Evolutionary conservation across 1,140 invertebrate species (phyloP), one percentile per base, ranked within the genome.

Genomic region (Pteromalus puparum): DNA sequence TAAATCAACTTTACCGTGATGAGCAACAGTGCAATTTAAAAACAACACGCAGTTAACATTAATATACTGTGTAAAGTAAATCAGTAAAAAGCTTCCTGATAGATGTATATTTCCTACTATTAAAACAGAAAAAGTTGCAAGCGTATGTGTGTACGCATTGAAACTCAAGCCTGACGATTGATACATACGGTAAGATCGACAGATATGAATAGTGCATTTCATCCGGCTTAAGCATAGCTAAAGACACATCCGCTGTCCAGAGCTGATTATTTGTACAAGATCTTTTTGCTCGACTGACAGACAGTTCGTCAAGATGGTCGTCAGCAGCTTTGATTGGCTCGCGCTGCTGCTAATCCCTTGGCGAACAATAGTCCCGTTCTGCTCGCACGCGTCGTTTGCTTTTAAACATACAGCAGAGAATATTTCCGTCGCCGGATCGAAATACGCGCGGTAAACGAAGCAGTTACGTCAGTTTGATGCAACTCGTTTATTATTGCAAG

Each of bases 261-360:
- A 61, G 5, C 21, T 68, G 82, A 83, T 83, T 83, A 83, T 83
- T 83, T 83, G 42, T 21, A 24, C 38, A 78, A 83, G 82, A 65
- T 42, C 28, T 21, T 61, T n/a, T 61, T n/a, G 21, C 21, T n/a
- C 53, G 18, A 68, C n/a, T 72, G 75, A 83, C 30, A 24, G 75
- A 72, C 82, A n/a, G 75, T 21, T 21, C 26, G 75, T 72, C 65
- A 24, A 38, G 82, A 78, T 72, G 38, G 26, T 83, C 82, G 53
- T 78, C 42, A 42, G 48, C 53, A 1, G 12, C 13, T 18, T 34
- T n/a, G 53, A 61, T 18, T 61, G 53, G 21, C 53, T 61, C 6
- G 53, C 18, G 5, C 21, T 7, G 53, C 53, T n/a, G 28, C 18
- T 83, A 83, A 83, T 77, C 74, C 53, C 53, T n/a, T 61, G 53